These are phyloP conservation scores for Catostomus latipinnis DNA, from an alignment of 2,797 vertebrate species.

Conservation along the genomic window DNA sequence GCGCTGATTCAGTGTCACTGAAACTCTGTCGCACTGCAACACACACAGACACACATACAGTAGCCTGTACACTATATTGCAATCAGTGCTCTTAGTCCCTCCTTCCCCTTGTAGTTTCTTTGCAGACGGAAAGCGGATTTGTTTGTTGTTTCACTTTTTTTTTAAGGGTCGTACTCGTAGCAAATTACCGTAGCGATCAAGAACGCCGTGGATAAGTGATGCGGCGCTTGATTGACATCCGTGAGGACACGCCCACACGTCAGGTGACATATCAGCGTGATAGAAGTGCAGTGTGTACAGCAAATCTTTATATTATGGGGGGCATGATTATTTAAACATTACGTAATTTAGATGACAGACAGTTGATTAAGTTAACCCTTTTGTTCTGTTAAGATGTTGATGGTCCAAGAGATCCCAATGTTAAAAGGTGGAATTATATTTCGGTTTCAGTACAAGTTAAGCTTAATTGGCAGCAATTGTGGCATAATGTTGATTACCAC, in stretches of 20 bases:
- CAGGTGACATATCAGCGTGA: slow-evolving; percentile 33
- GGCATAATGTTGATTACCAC: no score
- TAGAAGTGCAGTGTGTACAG: not conserved
- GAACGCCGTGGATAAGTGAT: slow-evolving; percentile 40
- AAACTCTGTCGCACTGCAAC: not conserved
- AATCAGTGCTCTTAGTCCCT: not conserved
- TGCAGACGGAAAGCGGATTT: not conserved
- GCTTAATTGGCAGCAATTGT: no score
- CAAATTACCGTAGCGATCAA: not conserved
- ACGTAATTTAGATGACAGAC: not conserved
- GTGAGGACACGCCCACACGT: slow-evolving; percentile 49
- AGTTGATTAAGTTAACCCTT: not conserved
- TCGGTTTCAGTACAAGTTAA: no score
- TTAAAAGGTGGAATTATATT: no score
- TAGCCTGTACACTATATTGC: not conserved
- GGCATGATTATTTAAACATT: not conserved
- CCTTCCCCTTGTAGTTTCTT: slow-evolving; percentile 8
- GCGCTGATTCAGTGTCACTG: not conserved
- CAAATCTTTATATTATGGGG: not conserved
- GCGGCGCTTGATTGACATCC: slow-evolving; percentile 9
- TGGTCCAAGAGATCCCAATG: no score
- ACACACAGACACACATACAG: not conserved
- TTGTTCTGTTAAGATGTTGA: no score
- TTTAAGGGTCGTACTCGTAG: not conserved
- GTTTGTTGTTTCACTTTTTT: not conserved